Evolutionary conservation across 2,888 invertebrate genomes (phyloP).

Genomic region (Diaprepes abbreviatus): DNA sequence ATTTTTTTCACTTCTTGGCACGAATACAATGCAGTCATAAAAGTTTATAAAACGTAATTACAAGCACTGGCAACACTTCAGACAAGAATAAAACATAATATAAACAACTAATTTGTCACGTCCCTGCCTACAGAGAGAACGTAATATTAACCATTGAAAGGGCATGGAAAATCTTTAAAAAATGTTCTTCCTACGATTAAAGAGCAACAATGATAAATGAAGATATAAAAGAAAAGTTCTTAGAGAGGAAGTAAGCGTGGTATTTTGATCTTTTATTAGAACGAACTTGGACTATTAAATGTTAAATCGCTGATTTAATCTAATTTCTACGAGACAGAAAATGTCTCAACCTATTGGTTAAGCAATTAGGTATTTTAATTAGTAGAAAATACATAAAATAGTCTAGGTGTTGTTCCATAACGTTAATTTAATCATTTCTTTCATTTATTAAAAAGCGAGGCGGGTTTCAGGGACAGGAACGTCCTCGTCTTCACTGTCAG

Average conservation of each 20-base stretch:
- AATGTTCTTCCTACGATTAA: constrained; percentile 40
- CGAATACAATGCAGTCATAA: constrained; percentile 47
- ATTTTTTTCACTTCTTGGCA: constrained; percentile 33
- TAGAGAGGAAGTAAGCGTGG: neutral
- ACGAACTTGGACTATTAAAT: no score
- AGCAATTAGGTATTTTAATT: no score
- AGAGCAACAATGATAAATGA: constrained; percentile 41
- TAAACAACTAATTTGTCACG: constrained; percentile 51
- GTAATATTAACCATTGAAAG: constrained; percentile 43
- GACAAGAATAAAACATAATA: constrained; percentile 47
- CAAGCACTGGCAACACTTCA: constrained; percentile 47
- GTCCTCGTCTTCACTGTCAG: no score
- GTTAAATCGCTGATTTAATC: no score
- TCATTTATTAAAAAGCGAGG: no score
- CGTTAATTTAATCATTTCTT: no score
- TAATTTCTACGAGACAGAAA: no score
- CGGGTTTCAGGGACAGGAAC: no score
- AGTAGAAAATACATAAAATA: no score
- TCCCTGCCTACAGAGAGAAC: constrained; percentile 45
- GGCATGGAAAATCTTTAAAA: constrained; percentile 40
- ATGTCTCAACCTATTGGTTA: no score
- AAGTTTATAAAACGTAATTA: constrained; percentile 48
- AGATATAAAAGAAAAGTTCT: neutral
- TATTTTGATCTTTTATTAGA: no score
- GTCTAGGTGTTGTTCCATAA: no score